Base-by-base conservation (phyloP, 2,888 invertebrate species). In the Erannis defoliaria region DNA sequence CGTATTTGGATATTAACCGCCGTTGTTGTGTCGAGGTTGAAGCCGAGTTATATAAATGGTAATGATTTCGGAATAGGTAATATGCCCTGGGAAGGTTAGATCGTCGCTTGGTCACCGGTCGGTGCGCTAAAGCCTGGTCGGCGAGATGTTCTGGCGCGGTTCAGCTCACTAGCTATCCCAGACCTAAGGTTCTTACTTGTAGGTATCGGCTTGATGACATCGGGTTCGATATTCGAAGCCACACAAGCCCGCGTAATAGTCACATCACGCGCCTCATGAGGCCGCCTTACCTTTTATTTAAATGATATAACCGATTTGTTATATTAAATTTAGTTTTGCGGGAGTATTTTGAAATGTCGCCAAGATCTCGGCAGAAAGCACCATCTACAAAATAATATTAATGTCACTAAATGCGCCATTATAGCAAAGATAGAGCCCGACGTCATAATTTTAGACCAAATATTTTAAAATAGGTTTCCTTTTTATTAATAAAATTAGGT, bases 281-380 rank as follows among this genome's bases (percentile, higher is more conserved):
- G 58, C 64, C 62, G 51, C 67, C 63, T 62, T 73, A 76, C 74
- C 75, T 77, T 75, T 72, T 58, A 76, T 73, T 69, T 68, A 77
- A 81, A 74, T 71, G 67, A 74, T 77, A 75, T 72, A 68, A 71
- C 69, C 75, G 73, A 80, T 82, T 79, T 77, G 76, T 82, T 76
- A 72, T 67, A 80, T 79, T 80, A 80, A 80, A 85, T 85, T 76
- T 82, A 85, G 75, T 84, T 62, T 80, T 79, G 75, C 74, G 70
- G 74, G 80, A 73, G 58, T 75, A 81, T 84, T 84, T 89, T 89
- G 89, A 89, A 86, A 84, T 80, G 81, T 76, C 84, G 89, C 89
- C 89, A 89, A 89, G 80, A 82, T 78, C 81, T 78, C 74, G 62
- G 74, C 76, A 79, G 75, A 80, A 76, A 85, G 73, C 75, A 82